Evolutionary conservation across 2,888 invertebrate species (phyloP), one percentile per base, ranked within the genome.

Genomic region (Tetranychus piercei): DNA sequence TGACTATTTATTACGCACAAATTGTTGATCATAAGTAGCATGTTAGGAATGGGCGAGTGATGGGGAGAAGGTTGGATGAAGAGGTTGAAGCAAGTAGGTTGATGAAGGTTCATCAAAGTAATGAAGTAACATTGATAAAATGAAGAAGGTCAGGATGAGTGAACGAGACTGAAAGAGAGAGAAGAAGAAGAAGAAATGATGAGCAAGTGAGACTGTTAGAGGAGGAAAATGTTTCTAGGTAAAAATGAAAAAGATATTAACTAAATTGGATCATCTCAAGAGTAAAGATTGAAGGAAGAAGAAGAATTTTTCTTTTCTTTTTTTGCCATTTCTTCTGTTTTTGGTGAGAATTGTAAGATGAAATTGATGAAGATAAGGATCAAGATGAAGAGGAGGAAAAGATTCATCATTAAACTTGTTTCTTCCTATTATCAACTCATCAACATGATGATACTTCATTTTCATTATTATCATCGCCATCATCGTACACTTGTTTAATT

Each of bases 181-280:
- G 11, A 67, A n/a, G 67, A 67, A 18, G 22, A 67, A 18, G 22
- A 67, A 34, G 34, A 34, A 34, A 34, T 34, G 34, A 34, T 34
- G 34, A 34, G 3, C 34, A 34, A 34, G 34, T 34, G 34, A 34
- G 34, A 34, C 34, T 34, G 34, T 34, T 34, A 34, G 34, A 34
- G 34, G 4, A 34, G 34, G 55, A 55, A 55, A 55, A 55, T 55
- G 55, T 55, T 55, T 15, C 7, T 55, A 15, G 55, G 15, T 55
- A 55, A 55, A 55, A 55, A 55, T 55, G 55, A 15, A 55, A 55
- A 55, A 15, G 9, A 55, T 55, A 15, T 55, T 9, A 15, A 15
- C 55, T 55, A 55, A 55, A 55, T 55, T 55, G 55, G 55, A 55
- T 55, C 55, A 55, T 55, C 55, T 55, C 55, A 55, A 55, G 55